Evolutionary conservation across 1,140 invertebrate species (phyloP), one percentile per base, ranked within the genome.

Genomic region (Araneus ventricosus): DNA sequence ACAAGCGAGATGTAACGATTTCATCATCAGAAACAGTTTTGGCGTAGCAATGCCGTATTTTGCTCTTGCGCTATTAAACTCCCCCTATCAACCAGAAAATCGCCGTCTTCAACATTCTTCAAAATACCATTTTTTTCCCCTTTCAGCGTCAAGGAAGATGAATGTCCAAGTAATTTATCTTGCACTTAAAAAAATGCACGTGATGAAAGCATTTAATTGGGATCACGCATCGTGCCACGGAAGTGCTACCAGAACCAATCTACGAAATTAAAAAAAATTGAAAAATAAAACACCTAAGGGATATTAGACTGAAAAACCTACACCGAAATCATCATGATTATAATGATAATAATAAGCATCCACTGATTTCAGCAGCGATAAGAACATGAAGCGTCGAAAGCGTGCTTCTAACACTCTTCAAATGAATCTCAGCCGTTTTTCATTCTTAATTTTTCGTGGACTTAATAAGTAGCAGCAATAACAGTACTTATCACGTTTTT

Each of bases 391-490:
- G 67, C 20, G 67, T 75, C 20, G 67, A 75, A 75, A 75, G 70
- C 30, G 27, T 75, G 70, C 70, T 75, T 75, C 14, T 67, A 67
- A 67, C n/a, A 27, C 63, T 34, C 70, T 75, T 75, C 30, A 34
- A 34, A 37, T 37, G 70, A 67, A 67, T 27, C 63, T 27, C 24
- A 10, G 34, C 70, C 34, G 30, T 75, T 75, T 75, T 75, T 75
- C 70, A 75, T 75, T 75, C 70, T 75, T 37, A 34, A 75, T 75
- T 75, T 75, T 75, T 75, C 70, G 70, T 37, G 34, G 30, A 37
- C 70, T 20, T 27, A 27, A 67, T 27, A 67, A 10, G 27, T 10
- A 67, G 63, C 63, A 59, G 57, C 63, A 67, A 67, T 67, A 67
- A 67, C 63, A 67, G 63, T 27, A 27, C 63, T 67, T 67, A 67